Evolutionary conservation across 2,113 vertebrate genomes (phyloP), one percentile per base, ranked within the genome.

Genomic region (Panthera uncia): DNA sequence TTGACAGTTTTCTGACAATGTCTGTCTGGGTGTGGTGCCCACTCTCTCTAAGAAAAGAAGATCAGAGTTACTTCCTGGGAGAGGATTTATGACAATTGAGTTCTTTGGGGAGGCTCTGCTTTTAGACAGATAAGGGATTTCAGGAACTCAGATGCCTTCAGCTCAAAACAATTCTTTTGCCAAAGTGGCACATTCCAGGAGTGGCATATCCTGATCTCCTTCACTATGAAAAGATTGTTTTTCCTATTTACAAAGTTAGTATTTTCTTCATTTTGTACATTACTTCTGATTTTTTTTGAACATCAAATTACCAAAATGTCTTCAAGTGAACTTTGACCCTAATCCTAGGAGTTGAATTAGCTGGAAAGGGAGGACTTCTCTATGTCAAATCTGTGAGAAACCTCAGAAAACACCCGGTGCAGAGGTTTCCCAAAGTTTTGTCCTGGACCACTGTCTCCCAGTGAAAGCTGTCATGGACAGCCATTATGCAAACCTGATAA

Each of bases 221-320:
- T 92, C 23, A 55, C 38, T 89, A 97, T 66, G 18, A 65, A 73
- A 89, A 71, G 0, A 61, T 55, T 69, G 71, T 71, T 68, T 41
- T 14, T 13, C 79, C 48, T 57, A 76, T 94, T 92, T 81, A 71
- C 33, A 29, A 79, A 91, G 27, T 74, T 92, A 90, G 45, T n/a
- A 66, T 88, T 78, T 79, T 18, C 63, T 95, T 48, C n/a, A 91
- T 78, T 96, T 91, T 86, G 8, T 65, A 52, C 78, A 27, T 41
- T 36, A 91, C 50, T 95, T 94, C 48, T 48, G 82, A 65, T 73
- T 45, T 85, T 94, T 89, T 96, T 86, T 57, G 4, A 41, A 94
- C 41, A 91, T 50, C 7, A 33, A 89, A 69, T 83, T 57, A 92
- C 41, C 71, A 76, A 95, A 74, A 84, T 12, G 15, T 36, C 14